A percentile compares a stretch with the other conserved stretches of the same genome.
phyloP scores from a whole-genome alignment of 2,888 invertebrate genomes.

The Drosophila affinis region DNA sequence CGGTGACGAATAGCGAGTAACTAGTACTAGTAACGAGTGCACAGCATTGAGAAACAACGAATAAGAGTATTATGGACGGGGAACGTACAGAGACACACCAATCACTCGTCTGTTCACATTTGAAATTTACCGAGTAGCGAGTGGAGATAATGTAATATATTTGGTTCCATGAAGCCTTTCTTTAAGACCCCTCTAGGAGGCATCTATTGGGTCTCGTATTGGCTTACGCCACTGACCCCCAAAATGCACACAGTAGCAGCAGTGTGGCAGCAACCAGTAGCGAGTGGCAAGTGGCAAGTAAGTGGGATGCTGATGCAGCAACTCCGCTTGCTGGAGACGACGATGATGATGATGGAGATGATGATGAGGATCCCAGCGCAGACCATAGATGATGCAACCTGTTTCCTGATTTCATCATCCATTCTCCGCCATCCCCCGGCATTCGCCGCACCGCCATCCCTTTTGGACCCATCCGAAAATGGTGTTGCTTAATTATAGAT shows the following conservation, averaged over 20 bases:
- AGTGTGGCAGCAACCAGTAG: constrained; percentile 15
- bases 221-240: background rate
- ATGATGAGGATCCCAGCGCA: constrained; percentile 12
- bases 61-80: background rate
- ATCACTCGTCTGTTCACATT: too few relatives aligned
- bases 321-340: background rate
- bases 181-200: background rate
- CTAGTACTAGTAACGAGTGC: background rate
- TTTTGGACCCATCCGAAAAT: constrained; percentile 21
- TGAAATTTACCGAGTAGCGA: too few relatives aligned
- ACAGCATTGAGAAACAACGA: background rate
- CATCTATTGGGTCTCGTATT: background rate
- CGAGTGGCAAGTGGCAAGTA: constrained; percentile 30
- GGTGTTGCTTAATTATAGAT: constrained; percentile 71
- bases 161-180: background rate
- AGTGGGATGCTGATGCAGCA: constrained; percentile 16
- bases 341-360: constrained; percentile 9
- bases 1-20: background rate
- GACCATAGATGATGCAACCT: constrained; percentile 57
- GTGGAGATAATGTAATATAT: too few relatives aligned
- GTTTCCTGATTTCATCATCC: constrained; percentile 66
- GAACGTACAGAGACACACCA: background rate
- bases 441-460: background rate
- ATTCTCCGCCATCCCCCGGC: constrained; percentile 7
- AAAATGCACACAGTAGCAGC: background rate